Percentiles rank a stretch among this genome's conserved stretches.
These are phyloP conservation scores for Lophura nycthemera DNA, from an alignment of 2,113 vertebrate genomes.

Conservation along the genomic window DNA sequence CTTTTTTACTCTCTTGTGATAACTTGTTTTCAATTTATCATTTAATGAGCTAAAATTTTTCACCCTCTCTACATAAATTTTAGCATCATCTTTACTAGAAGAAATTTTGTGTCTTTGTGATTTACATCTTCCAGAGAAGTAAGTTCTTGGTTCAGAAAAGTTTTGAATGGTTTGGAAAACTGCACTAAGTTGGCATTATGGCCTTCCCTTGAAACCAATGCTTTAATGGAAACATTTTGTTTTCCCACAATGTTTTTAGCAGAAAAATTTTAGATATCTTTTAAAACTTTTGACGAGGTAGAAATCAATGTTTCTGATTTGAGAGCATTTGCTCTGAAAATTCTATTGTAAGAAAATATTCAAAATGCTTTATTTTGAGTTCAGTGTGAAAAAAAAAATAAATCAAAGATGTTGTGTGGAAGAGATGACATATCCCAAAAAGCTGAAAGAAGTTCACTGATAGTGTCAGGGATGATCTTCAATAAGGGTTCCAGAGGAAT, in stretches of 20 bases:
- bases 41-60: not conserved
- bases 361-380: slow-evolving; percentile 31
- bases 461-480: not conserved
- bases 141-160: not conserved
- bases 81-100: not conserved
- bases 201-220: not conserved
- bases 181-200: not conserved
- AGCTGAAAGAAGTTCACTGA: not conserved
- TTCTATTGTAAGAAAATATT: slow-evolving; percentile 1
- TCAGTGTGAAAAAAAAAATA: not conserved
- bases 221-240: not conserved
- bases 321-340: slow-evolving; percentile 31
- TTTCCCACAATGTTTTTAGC: not conserved
- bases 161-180: not conserved
- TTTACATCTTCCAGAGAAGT: not conserved
- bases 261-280: not conserved
- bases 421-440: not conserved
- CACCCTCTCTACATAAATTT: not conserved
- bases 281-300: not conserved
- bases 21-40: not conserved
- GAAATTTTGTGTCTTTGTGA: not conserved
- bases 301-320: not conserved
- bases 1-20: not conserved
- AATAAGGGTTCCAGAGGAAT: not conserved
- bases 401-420: slow-evolving; percentile 19